Evolutionary conservation across 1,140 invertebrate species (phyloP).

Genomic region (Macrocentrus cingulum): DNA sequence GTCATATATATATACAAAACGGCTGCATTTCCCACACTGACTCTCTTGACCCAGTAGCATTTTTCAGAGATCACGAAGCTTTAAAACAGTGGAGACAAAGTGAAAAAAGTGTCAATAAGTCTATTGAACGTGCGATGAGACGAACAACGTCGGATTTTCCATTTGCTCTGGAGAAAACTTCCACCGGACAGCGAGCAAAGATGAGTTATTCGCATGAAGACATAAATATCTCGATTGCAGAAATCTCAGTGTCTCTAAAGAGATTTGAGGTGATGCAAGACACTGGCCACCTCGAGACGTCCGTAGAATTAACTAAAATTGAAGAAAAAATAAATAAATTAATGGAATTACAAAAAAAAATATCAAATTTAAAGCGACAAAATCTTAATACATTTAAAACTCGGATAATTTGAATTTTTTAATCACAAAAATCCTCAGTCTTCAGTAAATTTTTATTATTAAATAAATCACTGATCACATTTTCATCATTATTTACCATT

Average conservation of each 20-base stretch:
- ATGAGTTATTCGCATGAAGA: conserved; percentile 25
- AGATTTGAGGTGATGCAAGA: conserved; percentile 25
- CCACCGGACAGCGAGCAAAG: not conserved
- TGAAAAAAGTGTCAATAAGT: conserved; percentile 36
- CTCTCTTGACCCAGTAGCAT: conserved; percentile 3
- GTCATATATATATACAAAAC: no score
- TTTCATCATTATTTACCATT: conserved; percentile 25
- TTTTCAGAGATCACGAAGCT: conserved; percentile 35
- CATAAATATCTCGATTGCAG: conserved; percentile 37
- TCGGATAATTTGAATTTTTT: no score
- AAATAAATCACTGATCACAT: conserved; percentile 39
- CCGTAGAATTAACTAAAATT: conserved; percentile 32
- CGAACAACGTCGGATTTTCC: conserved; percentile 42
- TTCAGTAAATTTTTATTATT: conserved; percentile 39
- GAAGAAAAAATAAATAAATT: conserved; percentile 40
- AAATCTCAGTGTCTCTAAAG: conserved; percentile 32
- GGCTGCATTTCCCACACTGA: no score
- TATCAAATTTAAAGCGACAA: conserved; percentile 29
- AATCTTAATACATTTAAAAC: no score
- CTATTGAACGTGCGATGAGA: conserved; percentile 38
- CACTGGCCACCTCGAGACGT: conserved; percentile 23
- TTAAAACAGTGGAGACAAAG: conserved; percentile 42
- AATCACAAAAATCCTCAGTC: no score
- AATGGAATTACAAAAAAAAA: conserved; percentile 19
- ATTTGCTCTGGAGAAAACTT: conserved; percentile 33